A percentile compares a stretch with the other conserved stretches of the same genome.
Conservation (phyloP, 2,113 vertebrate genomes). For the Stigmatopora nigra region DNA sequence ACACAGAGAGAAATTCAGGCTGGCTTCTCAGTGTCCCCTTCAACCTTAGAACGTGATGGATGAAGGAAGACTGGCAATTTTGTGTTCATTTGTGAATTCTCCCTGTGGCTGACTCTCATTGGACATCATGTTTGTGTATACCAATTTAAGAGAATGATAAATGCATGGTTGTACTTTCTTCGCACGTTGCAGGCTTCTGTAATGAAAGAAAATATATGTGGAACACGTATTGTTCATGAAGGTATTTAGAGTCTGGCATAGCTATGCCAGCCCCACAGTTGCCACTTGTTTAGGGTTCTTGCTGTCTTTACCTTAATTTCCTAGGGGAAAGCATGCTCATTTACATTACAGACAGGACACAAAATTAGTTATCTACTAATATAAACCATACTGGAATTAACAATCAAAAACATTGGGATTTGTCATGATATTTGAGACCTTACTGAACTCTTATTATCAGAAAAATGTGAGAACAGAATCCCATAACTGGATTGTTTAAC, state of each 20-base stretch:
- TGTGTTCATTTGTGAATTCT: conserved; percentile 45
- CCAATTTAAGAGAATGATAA: conserved; percentile 25
- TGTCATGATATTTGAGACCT: no score
- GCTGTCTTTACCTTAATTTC: no score
- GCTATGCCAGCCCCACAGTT: no score
- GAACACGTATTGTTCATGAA: conserved; percentile 5
- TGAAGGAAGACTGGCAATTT: conserved; percentile 28
- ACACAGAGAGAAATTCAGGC: conserved; percentile 18
- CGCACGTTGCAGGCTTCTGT: conserved; percentile 46
- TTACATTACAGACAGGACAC: no score
- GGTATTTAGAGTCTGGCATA: conserved; percentile 16
- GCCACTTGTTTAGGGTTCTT: no score
- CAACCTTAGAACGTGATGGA: conserved; percentile 21
- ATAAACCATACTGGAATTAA: no score
- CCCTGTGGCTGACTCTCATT: conserved; percentile 37
- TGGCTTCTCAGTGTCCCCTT: conserved; percentile 28
- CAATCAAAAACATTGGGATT: no score
- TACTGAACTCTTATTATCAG: no score
- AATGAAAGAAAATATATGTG: conserved; percentile 8
- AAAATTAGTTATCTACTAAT: no score
- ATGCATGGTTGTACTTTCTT: conserved; percentile 33
- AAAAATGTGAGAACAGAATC: no score
- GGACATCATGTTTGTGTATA: conserved; percentile 23
- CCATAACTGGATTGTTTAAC: no score
- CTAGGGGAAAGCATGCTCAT: no score